A percentile compares a stretch with the other conserved stretches of the same genome.
Evolutionary conservation across 1,140 invertebrate species (phyloP).

Genomic region (Polypedilum vanderplanki): DNA sequence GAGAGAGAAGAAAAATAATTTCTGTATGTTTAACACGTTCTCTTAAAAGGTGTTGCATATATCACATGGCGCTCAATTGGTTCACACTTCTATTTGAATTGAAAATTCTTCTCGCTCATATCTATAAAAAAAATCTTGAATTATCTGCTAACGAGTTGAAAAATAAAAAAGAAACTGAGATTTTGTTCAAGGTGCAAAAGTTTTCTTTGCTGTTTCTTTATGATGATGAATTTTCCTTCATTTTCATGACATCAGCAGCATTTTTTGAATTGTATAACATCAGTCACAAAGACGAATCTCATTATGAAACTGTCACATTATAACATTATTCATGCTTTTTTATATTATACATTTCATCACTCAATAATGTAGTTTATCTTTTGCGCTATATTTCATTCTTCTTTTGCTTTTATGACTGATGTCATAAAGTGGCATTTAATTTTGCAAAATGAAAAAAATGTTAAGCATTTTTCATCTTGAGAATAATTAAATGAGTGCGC

Average conservation of each 20-base stretch:
- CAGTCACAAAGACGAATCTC: not conserved
- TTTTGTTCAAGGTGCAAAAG: not conserved
- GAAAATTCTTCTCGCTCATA: no score
- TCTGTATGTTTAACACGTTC: slow-evolving; percentile 17
- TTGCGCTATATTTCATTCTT: not conserved
- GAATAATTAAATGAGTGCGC: not conserved
- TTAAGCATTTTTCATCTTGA: no score
- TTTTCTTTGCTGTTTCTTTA: not conserved
- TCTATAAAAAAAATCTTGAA: not conserved
- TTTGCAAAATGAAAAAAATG: not conserved
- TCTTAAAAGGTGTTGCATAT: not conserved
- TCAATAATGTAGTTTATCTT: not conserved
- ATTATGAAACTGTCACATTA: slow-evolving; percentile 19
- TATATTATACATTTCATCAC: not conserved
- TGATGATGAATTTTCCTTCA: not conserved
- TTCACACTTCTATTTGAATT: not conserved
- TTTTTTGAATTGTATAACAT: slow-evolving; percentile 19
- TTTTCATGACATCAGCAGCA: not conserved
- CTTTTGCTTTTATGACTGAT: not conserved
- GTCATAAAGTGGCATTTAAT: slow-evolving; percentile 13
- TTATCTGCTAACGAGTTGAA: slow-evolving; percentile 11
- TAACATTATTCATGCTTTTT: slow-evolving; percentile 12
- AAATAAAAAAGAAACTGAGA: not conserved
- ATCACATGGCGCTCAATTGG: slow-evolving; percentile 13
- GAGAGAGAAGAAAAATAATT: not conserved